phyloP scores from a whole-genome alignment of 2,113 vertebrate species.

The Podarcis raffonei region DNA sequence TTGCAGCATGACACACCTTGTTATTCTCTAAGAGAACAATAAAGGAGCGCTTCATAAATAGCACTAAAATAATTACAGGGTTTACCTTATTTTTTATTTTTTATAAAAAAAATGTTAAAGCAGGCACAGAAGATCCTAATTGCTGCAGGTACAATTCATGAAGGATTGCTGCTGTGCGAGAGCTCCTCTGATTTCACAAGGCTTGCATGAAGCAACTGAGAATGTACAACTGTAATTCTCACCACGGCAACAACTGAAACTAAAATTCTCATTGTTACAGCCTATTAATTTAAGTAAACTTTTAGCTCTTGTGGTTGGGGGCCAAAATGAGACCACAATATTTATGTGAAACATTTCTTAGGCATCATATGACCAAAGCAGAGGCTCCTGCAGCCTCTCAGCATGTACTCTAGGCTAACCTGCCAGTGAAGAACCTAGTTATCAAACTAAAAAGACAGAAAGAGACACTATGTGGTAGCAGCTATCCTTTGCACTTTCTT shows the following conservation, averaged over 20 bases:
- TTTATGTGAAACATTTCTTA: background rate
- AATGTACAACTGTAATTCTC: background rate
- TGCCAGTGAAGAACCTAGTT: background rate
- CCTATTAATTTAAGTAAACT: background rate
- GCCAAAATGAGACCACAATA: background rate
- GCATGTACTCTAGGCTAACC: background rate
- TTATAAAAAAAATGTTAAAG: background rate
- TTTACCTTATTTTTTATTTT: slow-evolving; percentile 16
- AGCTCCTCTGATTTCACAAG: background rate
- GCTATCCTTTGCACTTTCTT: background rate
- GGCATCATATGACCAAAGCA: background rate
- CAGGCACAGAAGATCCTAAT: background rate
- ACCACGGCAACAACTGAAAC: background rate
- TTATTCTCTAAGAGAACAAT: slow-evolving; percentile 23
- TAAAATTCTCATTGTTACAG: background rate
- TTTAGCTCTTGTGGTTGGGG: background rate
- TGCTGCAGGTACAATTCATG: background rate
- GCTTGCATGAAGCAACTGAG: background rate
- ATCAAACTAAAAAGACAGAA: background rate
- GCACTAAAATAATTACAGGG: slow-evolving; percentile 1
- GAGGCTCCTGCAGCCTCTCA: background rate
- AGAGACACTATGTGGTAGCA: background rate
- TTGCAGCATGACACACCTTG: slow-evolving; percentile 5
- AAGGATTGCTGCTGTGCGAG: background rate
- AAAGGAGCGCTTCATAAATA: slow-evolving; percentile 29